Conservation (phyloP, 1,140 invertebrate species). For the Sycophaga agraensis region DNA sequence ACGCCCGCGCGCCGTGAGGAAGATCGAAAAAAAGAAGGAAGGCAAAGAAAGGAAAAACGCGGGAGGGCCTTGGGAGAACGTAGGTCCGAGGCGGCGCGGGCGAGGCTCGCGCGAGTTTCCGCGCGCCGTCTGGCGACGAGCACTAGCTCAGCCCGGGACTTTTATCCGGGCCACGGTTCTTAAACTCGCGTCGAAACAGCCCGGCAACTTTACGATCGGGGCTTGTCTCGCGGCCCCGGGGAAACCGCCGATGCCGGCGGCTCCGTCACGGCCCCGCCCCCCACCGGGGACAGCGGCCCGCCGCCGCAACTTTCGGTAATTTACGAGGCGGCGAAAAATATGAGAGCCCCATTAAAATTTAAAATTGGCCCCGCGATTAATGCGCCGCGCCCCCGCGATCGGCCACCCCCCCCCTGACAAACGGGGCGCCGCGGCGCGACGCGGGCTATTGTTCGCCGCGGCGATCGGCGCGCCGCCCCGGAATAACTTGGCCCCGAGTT, state of each 20-base stretch:
- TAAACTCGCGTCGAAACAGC: slow-evolving; percentile 23
- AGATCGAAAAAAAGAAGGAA: background rate
- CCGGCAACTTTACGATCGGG: slow-evolving; percentile 23
- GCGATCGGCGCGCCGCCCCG: too few relatives aligned
- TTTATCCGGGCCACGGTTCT: slow-evolving; percentile 22
- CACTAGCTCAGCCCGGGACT: slow-evolving; percentile 2
- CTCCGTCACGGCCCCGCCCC: too few relatives aligned
- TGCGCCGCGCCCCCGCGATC: too few relatives aligned
- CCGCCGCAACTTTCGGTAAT: slow-evolving; percentile 20
- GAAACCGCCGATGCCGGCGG: too few relatives aligned
- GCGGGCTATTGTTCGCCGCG: too few relatives aligned
- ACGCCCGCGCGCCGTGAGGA: too few relatives aligned
- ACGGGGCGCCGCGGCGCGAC: too few relatives aligned
- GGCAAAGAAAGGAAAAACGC: background rate
- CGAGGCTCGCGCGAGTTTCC: background rate
- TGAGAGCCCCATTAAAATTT: slow-evolving; percentile 26
- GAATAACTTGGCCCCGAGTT: too few relatives aligned
- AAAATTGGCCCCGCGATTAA: too few relatives aligned
- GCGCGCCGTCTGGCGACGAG: slow-evolving; percentile 1
- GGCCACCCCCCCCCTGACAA: too few relatives aligned
- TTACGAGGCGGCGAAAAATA: slow-evolving; percentile 25
- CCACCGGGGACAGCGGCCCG: too few relatives aligned
- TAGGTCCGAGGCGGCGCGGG: too few relatives aligned
- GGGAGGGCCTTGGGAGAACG: background rate
- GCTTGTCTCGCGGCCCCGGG: background rate